Evolutionary conservation across 1,140 invertebrate genomes (phyloP).

Genomic region (Diachasmimorpha longicaudata): DNA sequence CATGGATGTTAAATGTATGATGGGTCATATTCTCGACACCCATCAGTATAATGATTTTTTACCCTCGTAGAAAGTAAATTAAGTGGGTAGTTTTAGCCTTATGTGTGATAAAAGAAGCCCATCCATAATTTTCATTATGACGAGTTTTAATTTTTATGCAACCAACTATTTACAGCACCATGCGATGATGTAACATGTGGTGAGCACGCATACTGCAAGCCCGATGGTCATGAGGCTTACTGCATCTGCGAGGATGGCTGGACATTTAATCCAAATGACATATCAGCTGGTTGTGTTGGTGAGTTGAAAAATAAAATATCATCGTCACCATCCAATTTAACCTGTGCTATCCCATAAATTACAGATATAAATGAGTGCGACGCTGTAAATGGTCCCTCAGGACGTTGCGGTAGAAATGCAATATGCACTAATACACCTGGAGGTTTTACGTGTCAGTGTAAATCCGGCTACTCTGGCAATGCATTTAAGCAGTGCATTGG

Average conservation of each 20-base stretch:
- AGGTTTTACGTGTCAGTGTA: slow-evolving; percentile 79
- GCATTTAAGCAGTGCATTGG: slow-evolving; percentile 76
- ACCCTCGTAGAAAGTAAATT: neutral
- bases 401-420: slow-evolving; percentile 83
- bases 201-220: slow-evolving; percentile 86
- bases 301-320: slow-evolving; percentile 33
- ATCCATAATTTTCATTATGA: neutral
- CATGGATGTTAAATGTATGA: neutral
- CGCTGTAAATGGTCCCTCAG: slow-evolving; percentile 73
- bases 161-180: slow-evolving; percentile 68
- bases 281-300: slow-evolving; percentile 86
- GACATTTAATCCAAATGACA: slow-evolving; percentile 89
- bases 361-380: slow-evolving; percentile 95
- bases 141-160: neutral
- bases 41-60: neutral
- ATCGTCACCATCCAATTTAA: neutral
- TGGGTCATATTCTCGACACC: neutral
- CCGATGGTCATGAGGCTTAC: slow-evolving; percentile 86
- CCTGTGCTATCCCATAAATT: slow-evolving; percentile 5
- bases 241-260: slow-evolving; percentile 93
- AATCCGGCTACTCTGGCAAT: slow-evolving; percentile 80
- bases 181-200: slow-evolving; percentile 91
- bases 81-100: neutral
- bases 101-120: neutral
- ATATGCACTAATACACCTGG: slow-evolving; percentile 84